These are phyloP conservation scores for Pentalonia nigronervosa DNA, from an alignment of 1,140 invertebrate genomes.

Conservation along the genomic window DNA sequence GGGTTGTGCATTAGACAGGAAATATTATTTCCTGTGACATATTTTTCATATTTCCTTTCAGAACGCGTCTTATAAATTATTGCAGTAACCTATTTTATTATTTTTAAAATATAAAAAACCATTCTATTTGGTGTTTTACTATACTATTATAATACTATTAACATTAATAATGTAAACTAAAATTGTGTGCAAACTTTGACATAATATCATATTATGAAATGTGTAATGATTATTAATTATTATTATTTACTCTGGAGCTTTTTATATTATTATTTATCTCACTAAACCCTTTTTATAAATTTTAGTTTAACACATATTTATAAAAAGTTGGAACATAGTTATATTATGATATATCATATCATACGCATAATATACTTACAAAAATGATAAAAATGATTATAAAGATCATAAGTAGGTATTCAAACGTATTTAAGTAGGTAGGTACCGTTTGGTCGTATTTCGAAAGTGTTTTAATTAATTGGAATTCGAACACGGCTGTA, in stretches of 20 bases:
- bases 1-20: background rate
- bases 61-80: background rate
- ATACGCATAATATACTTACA: background rate
- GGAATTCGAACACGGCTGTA: no score
- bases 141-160: background rate
- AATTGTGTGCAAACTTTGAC: background rate
- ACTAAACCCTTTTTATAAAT: background rate
- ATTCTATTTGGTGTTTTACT: background rate
- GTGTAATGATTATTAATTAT: background rate
- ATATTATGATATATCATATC: background rate
- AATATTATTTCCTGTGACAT: constrained; percentile 21
- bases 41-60: background rate
- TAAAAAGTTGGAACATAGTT: fast-evolving
- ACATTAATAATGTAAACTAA: background rate
- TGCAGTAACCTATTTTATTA: background rate
- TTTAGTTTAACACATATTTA: background rate
- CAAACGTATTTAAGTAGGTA: background rate
- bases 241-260: background rate
- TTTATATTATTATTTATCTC: background rate
- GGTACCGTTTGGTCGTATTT: background rate
- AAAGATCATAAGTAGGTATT: background rate
- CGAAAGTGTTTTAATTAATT: background rate
- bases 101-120: background rate
- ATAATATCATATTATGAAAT: background rate
- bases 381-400: background rate